Percentiles rank a stretch among this genome's conserved stretches.
These are phyloP conservation scores for Recurvirostra avosetta DNA, from an alignment of 2,113 vertebrate genomes.

Conservation along the genomic window DNA sequence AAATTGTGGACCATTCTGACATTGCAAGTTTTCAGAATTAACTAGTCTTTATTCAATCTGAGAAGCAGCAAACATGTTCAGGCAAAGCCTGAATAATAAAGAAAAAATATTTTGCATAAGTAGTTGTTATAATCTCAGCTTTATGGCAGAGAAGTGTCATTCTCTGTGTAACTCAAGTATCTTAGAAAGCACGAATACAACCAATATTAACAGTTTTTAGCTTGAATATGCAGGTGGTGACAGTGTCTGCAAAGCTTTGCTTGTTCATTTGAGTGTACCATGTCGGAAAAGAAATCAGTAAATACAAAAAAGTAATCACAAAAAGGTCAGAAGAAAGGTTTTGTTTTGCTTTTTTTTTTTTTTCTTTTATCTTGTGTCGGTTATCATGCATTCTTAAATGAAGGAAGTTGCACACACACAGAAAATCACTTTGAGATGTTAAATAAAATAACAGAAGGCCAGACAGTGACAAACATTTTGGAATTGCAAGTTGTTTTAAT, in stretches of 20 bases:
- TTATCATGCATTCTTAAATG: not conserved
- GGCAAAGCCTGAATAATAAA: not conserved
- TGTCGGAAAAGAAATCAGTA: not conserved
- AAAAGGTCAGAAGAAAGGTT: not conserved
- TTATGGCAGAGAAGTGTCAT: not conserved
- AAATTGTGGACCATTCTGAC: not conserved
- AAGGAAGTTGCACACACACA: not conserved
- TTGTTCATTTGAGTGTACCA: not conserved
- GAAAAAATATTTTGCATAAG: not conserved
- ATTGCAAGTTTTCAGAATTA: not conserved
- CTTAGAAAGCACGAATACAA: not conserved
- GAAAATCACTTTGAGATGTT: not conserved
- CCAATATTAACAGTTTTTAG: not conserved
- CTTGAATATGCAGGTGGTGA: not conserved
- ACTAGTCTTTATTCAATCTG: not conserved
- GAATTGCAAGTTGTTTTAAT: not conserved
- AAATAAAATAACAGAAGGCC: not conserved
- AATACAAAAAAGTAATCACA: not conserved
- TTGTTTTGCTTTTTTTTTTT: not conserved
- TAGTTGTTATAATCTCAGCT: not conserved
- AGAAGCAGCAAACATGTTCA: not conserved
- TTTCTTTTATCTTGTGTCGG: not conserved
- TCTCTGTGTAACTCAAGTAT: not conserved
- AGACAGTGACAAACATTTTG: not conserved
- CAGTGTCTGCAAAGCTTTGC: not conserved